Percentiles rank a stretch among this genome's conserved stretches.
Conservation (phyloP, 2,113 vertebrate species). For the Platycercus adscitus region DNA sequence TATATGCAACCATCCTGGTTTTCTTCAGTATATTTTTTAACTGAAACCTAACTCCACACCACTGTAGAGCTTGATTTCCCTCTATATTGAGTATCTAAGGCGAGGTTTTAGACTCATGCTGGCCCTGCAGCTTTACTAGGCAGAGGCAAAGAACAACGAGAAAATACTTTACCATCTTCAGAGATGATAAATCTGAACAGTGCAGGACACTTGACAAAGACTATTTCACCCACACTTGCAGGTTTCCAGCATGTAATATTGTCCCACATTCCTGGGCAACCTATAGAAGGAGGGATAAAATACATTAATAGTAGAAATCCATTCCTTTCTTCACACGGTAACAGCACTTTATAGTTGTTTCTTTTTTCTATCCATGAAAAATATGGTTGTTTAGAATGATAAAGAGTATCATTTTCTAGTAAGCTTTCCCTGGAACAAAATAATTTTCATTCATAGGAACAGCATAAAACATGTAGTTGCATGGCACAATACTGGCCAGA, state of each 20-base stretch:
- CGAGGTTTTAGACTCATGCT: not conserved
- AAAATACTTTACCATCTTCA: conserved; percentile 83
- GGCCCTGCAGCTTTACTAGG: not conserved
- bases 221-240: conserved; percentile 83
- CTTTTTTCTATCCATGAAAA: not conserved
- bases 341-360: accelerated
- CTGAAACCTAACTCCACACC: not conserved
- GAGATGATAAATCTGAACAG: conserved; percentile 88
- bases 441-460: not conserved
- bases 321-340: not conserved
- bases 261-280: conserved; percentile 94
- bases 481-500: not conserved
- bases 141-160: not conserved
- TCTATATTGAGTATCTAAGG: not conserved
- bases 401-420: not conserved
- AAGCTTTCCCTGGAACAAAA: not conserved
- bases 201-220: conserved; percentile 89
- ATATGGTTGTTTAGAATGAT: not conserved
- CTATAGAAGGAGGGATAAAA: conserved; percentile 52
- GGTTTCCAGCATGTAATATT: conserved; percentile 96
- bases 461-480: not conserved
- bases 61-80: not conserved
- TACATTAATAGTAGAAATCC: not conserved
- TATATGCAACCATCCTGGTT: not conserved
- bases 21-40: not conserved